Percentiles rank a stretch among this genome's conserved stretches.
phyloP scores from a whole-genome alignment of 2,113 vertebrate species.

The Halichoerus grypus region DNA sequence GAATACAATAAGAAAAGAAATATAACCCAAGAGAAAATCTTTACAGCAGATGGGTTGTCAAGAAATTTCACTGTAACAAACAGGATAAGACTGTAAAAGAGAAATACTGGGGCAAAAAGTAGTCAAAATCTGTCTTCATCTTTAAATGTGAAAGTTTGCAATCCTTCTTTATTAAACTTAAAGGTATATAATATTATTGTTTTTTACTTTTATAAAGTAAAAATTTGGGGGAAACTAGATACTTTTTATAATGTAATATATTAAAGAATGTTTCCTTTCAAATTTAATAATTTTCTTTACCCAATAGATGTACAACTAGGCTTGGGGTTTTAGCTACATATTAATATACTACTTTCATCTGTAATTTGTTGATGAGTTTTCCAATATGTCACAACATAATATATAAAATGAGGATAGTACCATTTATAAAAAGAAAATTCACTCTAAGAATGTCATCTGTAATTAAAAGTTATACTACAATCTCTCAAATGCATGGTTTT shows the following conservation, averaged over 20 bases:
- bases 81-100: neutral
- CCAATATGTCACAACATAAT: neutral
- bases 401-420: neutral
- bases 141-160: neutral
- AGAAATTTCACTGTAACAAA: constrained; percentile 12
- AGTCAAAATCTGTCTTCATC: neutral
- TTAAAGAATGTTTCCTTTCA: neutral
- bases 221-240: neutral
- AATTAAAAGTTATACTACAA: neutral
- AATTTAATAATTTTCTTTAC: neutral
- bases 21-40: neutral
- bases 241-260: neutral
- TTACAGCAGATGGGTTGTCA: neutral
- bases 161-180: neutral
- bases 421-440: neutral
- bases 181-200: neutral
- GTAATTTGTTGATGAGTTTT: neutral
- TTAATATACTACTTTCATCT: neutral
- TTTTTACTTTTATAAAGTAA: neutral
- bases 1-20: neutral
- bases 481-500: neutral
- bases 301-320: neutral
- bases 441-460: neutral
- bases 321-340: neutral
- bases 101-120: neutral